phyloP scores from a whole-genome alignment of 2,888 invertebrate genomes.

The Cylindroiulus punctatus region DNA sequence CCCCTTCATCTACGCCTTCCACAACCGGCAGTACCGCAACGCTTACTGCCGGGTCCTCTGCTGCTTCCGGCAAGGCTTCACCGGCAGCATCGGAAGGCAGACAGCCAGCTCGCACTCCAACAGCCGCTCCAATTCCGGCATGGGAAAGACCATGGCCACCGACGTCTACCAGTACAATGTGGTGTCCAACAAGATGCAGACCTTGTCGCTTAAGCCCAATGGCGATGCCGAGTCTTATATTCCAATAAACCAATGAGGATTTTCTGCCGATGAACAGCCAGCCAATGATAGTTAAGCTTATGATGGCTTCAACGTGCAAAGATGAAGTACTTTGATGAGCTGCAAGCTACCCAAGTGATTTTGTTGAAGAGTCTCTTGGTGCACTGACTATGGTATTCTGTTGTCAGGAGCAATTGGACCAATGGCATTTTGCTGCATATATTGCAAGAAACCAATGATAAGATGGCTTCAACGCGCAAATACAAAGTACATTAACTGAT shows the following conservation, averaged over 20 bases:
- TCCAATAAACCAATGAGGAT: neutral
- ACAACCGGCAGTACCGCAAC: conserved; percentile 82
- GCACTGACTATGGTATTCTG: too few species aligned
- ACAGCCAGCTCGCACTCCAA: conserved; percentile 56
- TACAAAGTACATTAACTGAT: too few species aligned
- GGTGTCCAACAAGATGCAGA: conserved; percentile 64
- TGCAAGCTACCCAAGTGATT: neutral
- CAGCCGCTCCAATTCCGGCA: conserved; percentile 62
- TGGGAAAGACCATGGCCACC: conserved; percentile 62
- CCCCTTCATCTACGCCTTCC: conserved; percentile 89
- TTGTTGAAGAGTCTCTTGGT: neutral
- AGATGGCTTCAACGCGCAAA: too few species aligned
- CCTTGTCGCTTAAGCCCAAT: neutral
- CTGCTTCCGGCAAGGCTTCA: conserved; percentile 51
- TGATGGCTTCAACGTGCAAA: neutral
- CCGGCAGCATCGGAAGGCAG: conserved; percentile 51
- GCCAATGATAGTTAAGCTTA: neutral
- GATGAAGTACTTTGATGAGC: neutral
- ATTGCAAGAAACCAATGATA: too few species aligned
- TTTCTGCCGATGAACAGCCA: neutral
- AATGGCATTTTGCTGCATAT: too few species aligned
- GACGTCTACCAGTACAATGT: conserved; percentile 62
- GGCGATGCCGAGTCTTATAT: neutral
- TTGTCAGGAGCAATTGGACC: too few species aligned
- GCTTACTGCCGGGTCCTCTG: conserved; percentile 64